Conservation (phyloP, 2,797 vertebrate species). For the Craterocephalus amniculus region DNA sequence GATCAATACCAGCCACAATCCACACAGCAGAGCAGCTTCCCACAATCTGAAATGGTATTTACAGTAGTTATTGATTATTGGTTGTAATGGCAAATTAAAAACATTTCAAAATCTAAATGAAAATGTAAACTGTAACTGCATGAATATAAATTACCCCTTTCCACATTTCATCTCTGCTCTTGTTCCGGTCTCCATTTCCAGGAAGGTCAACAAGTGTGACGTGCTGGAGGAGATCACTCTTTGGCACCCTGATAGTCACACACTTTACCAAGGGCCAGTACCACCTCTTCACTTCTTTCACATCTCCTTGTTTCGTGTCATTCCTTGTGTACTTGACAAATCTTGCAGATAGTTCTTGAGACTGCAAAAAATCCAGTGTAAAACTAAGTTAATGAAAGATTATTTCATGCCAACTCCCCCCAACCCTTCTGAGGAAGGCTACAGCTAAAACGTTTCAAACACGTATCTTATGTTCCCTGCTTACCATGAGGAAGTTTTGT, state of each 20-base stretch:
- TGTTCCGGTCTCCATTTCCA: conserved; percentile 73
- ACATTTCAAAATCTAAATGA: background rate
- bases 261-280: conserved; percentile 75
- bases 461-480: too few relatives aligned
- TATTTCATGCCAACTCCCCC: too few relatives aligned
- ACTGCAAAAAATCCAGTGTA: conserved; percentile 30
- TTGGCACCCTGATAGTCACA: conserved; percentile 66
- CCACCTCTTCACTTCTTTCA: background rate
- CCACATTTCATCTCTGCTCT: conserved; percentile 69
- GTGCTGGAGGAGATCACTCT: conserved; percentile 47
- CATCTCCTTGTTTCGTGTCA: background rate
- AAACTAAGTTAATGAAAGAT: background rate
- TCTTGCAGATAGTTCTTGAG: conserved; percentile 31
- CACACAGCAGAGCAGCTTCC: conserved; percentile 56
- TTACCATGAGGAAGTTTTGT: conserved; percentile 20
- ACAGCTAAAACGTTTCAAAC: too few relatives aligned
- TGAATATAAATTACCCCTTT: conserved; percentile 56
- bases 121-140: too few relatives aligned
- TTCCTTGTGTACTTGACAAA: conserved; percentile 40
- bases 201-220: conserved; percentile 72
- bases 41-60: conserved; percentile 37
- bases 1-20: conserved; percentile 49
- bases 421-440: too few relatives aligned
- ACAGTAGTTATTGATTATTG: too few relatives aligned
- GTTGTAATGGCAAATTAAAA: background rate